Conservation (phyloP, 2,113 vertebrate species). For the Centropus bengalensis region DNA sequence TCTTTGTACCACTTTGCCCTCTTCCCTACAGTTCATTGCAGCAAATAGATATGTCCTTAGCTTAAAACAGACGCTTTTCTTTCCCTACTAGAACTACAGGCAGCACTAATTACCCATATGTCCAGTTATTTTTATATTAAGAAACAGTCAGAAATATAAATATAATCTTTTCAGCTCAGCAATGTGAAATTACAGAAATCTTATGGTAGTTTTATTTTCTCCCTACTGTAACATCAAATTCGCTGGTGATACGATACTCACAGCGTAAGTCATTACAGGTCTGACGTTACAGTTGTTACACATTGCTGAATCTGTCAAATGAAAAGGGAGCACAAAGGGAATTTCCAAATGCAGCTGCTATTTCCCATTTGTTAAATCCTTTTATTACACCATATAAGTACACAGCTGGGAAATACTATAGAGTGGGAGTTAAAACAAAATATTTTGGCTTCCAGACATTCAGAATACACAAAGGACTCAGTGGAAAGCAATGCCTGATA, state of each 20-base stretch:
- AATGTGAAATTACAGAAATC: slow-evolving; percentile 26
- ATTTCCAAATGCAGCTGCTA: slow-evolving; percentile 82
- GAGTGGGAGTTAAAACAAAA: slow-evolving; percentile 82
- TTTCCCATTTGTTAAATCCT: slow-evolving; percentile 81
- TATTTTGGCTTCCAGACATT: slow-evolving; percentile 82
- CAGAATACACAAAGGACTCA: slow-evolving; percentile 76
- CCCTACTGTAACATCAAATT: slow-evolving; percentile 50
- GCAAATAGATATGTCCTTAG: neutral
- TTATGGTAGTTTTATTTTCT: slow-evolving; percentile 18
- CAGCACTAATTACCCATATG: neutral
- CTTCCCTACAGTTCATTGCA: neutral
- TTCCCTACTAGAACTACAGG: neutral
- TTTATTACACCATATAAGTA: slow-evolving; percentile 81
- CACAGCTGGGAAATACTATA: slow-evolving; percentile 81
- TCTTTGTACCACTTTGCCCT: neutral
- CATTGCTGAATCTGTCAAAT: slow-evolving; percentile 79
- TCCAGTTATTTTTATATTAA: neutral
- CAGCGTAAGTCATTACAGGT: slow-evolving; percentile 73
- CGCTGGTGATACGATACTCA: slow-evolving; percentile 53
- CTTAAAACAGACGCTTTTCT: neutral
- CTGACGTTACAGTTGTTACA: slow-evolving; percentile 76
- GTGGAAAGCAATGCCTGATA: slow-evolving; percentile 76
- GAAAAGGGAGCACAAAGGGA: slow-evolving; percentile 77
- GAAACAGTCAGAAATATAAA: neutral
- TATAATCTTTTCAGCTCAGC: neutral